Evolutionary conservation across 1,140 invertebrate genomes (phyloP).

Genomic region (Drosophila tani): DNA sequence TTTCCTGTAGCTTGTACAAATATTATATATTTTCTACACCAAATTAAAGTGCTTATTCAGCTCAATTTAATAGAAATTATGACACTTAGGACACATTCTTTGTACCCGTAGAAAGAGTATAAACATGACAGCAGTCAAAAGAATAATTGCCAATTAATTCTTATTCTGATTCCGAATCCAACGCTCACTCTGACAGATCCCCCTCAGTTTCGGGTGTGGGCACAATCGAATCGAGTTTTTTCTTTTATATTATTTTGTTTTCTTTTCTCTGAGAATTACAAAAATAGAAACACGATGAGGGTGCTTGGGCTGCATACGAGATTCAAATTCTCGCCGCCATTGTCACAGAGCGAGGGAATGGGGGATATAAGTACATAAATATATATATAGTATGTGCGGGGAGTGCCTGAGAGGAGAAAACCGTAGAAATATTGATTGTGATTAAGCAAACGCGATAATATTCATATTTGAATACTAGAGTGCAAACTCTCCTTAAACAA

Average conservation of each 20-base stretch:
- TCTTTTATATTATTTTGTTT: slow-evolving; percentile 24
- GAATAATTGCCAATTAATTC: slow-evolving; percentile 75
- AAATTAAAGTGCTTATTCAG: neutral
- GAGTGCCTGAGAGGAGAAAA: slow-evolving; percentile 58
- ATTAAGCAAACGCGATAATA: slow-evolving; percentile 84
- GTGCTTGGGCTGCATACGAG: slow-evolving; percentile 69
- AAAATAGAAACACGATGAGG: slow-evolving; percentile 58
- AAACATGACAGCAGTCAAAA: slow-evolving; percentile 43
- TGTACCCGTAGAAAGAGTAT: slow-evolving; percentile 22
- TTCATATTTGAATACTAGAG: slow-evolving; percentile 81
- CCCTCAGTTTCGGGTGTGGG: slow-evolving; percentile 55
- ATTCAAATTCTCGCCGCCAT: slow-evolving; percentile 56
- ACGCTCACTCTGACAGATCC: slow-evolving; percentile 45
- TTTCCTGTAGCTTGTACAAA: too few species aligned
- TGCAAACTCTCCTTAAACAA: slow-evolving; percentile 80
- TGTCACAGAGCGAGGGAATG: too few species aligned
- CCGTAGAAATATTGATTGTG: slow-evolving; percentile 74
- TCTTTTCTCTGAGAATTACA: slow-evolving; percentile 29
- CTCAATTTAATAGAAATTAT: neutral
- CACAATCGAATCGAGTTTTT: slow-evolving; percentile 61
- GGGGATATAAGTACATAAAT: neutral
- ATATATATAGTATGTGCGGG: slow-evolving; percentile 12
- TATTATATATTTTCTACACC: neutral
- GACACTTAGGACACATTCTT: neutral
- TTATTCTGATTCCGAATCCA: slow-evolving; percentile 49